Evolutionary conservation across 2,797 vertebrate species (phyloP).

Genomic region (Morelia viridis): DNA sequence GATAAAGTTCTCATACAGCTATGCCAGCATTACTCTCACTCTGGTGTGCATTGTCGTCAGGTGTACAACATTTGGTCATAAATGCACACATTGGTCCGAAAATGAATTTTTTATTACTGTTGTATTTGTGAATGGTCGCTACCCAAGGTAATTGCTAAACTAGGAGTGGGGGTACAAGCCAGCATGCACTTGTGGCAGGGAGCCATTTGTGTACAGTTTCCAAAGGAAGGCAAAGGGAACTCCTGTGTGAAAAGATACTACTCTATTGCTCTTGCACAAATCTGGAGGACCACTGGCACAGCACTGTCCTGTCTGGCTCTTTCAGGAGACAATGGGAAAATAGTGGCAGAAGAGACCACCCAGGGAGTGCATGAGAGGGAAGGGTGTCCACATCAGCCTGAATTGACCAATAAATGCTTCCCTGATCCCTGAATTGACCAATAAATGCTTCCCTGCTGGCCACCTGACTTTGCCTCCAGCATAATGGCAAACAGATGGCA

Average conservation of each 20-base stretch:
- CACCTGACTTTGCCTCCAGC: not conserved
- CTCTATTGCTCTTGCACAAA: not conserved
- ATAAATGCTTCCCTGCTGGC: not conserved
- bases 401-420: not conserved
- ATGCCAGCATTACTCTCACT: not conserved
- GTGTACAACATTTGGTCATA: not conserved
- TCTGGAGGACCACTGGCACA: not conserved
- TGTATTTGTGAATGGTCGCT: not conserved
- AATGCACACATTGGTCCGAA: not conserved
- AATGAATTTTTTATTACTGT: not conserved
- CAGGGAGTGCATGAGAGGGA: not conserved
- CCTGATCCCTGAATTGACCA: not conserved
- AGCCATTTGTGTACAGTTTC: not conserved
- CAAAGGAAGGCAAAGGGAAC: not conserved
- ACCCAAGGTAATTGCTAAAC: not conserved
- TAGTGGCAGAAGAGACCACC: not conserved
- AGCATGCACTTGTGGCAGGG: not conserved
- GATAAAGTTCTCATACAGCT: not conserved
- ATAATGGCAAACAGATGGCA: not conserved
- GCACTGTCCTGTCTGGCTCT: not conserved
- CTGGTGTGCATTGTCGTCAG: not conserved
- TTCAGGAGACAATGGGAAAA: not conserved
- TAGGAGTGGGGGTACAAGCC: not conserved
- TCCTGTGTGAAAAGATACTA: not conserved
- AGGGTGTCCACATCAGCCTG: not conserved